Conservation (phyloP, 2,113 vertebrate genomes). For the Macquaria australasica region DNA sequence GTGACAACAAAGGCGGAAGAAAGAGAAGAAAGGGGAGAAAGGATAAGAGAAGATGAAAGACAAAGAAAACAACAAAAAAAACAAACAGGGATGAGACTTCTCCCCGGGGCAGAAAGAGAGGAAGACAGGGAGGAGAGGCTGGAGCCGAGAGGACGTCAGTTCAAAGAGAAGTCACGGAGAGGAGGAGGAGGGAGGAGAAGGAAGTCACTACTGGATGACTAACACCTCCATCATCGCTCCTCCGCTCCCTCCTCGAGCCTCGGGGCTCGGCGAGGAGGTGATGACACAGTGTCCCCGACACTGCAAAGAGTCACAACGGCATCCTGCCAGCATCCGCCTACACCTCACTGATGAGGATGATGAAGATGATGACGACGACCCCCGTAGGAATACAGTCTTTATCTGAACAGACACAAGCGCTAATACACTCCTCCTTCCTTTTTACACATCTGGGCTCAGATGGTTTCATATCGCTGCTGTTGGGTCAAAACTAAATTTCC, state of each 20-base stretch:
- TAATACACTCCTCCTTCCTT: background rate
- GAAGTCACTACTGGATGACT: constrained; percentile 62
- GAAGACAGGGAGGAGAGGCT: constrained; percentile 3
- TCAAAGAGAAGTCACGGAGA: constrained; percentile 20
- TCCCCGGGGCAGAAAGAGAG: constrained; percentile 17
- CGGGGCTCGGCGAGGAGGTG: constrained; percentile 54
- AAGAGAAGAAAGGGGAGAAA: background rate
- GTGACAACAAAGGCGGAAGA: background rate
- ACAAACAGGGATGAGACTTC: constrained; percentile 16
- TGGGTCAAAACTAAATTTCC: background rate
- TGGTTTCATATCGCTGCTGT: background rate
- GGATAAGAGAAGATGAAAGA: background rate
- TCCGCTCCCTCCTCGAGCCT: constrained; percentile 32
- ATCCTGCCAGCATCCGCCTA: constrained; percentile 29
- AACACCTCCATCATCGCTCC: constrained; percentile 58
- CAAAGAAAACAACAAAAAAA: background rate
- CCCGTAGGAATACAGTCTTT: background rate
- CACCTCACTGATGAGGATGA: constrained; percentile 40
- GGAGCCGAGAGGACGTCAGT: constrained; percentile 5
- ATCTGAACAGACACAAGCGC: constrained; percentile 31
- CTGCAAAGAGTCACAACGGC: constrained; percentile 28
- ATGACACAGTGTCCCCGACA: constrained; percentile 50
- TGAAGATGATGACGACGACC: constrained; percentile 18
- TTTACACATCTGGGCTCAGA: background rate
- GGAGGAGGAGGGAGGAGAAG: constrained; percentile 24